Base-by-base conservation (phyloP, 2,113 vertebrate genomes). In the Notarius lentiginosus region DNA sequence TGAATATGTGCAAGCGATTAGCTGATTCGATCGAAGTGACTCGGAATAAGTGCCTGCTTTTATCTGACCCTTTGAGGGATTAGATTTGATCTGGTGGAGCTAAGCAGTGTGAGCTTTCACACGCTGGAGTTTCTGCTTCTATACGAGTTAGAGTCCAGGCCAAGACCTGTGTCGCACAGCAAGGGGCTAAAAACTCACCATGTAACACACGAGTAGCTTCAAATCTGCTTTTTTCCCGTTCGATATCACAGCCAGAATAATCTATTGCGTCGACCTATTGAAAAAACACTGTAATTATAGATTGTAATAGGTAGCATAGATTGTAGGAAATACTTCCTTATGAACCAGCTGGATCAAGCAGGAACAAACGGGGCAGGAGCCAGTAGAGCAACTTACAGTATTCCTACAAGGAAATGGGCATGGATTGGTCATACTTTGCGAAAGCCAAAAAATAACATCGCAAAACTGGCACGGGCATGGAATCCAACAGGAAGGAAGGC, bases 1-100 rank as follows among this genome's bases (percentile, higher is more conserved):
- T 72, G 70, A 84, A 88, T 86, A 88, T 86, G 85, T 88, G 88
- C 87, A 34, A 84, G 34, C 87, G 85, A 86, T 86, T 86, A 49
- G 82, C 63, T 86, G 30, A 89, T 89, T 84, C 81, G 77, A 49
- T 49, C 70, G 70, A 68, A 88, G 82, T 30, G 61, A 83, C 49
- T 86, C 34, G 79, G 80, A 77, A 66, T 66, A 79, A 83, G 82
- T 61, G 55, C 68, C 84, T 53, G 75, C 84, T 86, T 86, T 83
- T 27, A 53, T 70, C 53, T 58, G 63, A 73, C 80, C 83, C 85
- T 83, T 61, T 61, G 53, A 80, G 85, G 72, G 80, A 83, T 86
- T 72, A 51, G 84, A 79, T 86, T 86, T 58, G 61, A 83, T 86
- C 63, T 55, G 41, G 51, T 41, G 24, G 49, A 30, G 72, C 66